A percentile compares a stretch with the other conserved stretches of the same genome.
These are phyloP conservation scores for Haliclona indistincta DNA, from an alignment of 37 sponge, comb jelly and placozoan genomes.

Conservation along the genomic window DNA sequence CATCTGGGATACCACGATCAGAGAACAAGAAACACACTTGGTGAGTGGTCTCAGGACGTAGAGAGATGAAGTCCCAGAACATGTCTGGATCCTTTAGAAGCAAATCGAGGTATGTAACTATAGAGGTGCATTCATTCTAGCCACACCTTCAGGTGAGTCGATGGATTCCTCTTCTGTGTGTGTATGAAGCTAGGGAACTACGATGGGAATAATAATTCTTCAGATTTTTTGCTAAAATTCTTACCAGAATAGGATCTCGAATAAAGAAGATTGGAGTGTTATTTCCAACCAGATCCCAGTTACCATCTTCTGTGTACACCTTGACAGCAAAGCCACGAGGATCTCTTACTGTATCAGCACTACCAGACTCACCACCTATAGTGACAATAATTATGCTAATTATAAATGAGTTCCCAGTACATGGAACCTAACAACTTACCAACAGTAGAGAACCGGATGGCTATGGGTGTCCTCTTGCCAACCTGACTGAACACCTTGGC, in stretches of 20 bases:
- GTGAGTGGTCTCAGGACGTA: constrained; percentile 87
- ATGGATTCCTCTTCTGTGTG: constrained; percentile 88
- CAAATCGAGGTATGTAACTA: neutral
- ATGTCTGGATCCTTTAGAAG: constrained; percentile 74
- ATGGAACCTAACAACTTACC: constrained; percentile 35
- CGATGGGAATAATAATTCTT: neutral
- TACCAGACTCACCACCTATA: constrained; percentile 84
- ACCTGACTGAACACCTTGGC: constrained; percentile 68
- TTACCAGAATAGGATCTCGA: constrained; percentile 68
- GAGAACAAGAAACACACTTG: constrained; percentile 88
- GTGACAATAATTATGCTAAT: neutral
- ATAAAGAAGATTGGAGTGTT: constrained; percentile 92
- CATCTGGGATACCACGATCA: constrained; percentile 87
- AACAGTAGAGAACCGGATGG: constrained; percentile 84
- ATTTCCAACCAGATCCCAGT: constrained; percentile 90
- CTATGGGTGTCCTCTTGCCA: constrained; percentile 78
- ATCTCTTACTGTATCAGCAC: constrained; percentile 90
- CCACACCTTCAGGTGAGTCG: constrained; percentile 77
- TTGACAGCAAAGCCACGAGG: constrained; percentile 88
- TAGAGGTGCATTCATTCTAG: neutral
- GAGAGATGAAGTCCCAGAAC: constrained; percentile 92
- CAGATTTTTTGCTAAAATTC: neutral
- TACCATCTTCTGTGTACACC: constrained; percentile 86
- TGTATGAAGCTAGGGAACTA: constrained; percentile 90
- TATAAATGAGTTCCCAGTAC: neutral